These are phyloP conservation scores for Meda fulgida DNA, from an alignment of 2,797 vertebrate genomes.

Conservation along the genomic window DNA sequence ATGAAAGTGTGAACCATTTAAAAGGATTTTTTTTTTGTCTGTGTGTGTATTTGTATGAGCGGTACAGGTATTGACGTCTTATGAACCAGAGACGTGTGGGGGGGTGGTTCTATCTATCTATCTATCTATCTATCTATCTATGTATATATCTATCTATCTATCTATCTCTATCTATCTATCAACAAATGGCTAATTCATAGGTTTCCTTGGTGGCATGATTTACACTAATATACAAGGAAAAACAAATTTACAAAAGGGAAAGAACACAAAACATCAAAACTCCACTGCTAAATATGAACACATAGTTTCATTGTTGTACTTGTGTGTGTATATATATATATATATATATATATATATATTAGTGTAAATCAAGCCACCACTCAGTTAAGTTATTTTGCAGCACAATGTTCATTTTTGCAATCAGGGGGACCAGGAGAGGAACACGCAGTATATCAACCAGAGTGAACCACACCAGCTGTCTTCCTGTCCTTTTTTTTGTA, in stretches of 20 bases:
- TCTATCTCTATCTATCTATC: too few species aligned
- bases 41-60: slow-evolving; percentile 30
- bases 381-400: too few species aligned
- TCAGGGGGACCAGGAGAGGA: neutral
- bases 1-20: slow-evolving; percentile 41
- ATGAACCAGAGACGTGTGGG: slow-evolving; percentile 29
- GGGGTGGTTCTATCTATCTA: slow-evolving; percentile 18
- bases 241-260: neutral
- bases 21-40: slow-evolving; percentile 45
- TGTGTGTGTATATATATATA: neutral
- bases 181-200: too few species aligned
- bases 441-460: neutral
- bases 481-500: slow-evolving; percentile 23
- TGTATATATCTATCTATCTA: neutral
- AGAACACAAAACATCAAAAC: neutral
- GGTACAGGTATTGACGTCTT: slow-evolving; percentile 12
- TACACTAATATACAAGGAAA: neutral
- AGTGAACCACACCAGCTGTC: neutral
- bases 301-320: neutral
- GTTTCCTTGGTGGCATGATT: neutral
- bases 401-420: too few species aligned
- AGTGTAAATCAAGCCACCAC: too few species aligned
- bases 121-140: neutral
- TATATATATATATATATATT: neutral
- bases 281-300: neutral